These are phyloP conservation scores for Mastigias papua DNA, from an alignment of 30 jellyfish, hydroid and myxozoan genomes.

Conservation along the genomic window DNA sequence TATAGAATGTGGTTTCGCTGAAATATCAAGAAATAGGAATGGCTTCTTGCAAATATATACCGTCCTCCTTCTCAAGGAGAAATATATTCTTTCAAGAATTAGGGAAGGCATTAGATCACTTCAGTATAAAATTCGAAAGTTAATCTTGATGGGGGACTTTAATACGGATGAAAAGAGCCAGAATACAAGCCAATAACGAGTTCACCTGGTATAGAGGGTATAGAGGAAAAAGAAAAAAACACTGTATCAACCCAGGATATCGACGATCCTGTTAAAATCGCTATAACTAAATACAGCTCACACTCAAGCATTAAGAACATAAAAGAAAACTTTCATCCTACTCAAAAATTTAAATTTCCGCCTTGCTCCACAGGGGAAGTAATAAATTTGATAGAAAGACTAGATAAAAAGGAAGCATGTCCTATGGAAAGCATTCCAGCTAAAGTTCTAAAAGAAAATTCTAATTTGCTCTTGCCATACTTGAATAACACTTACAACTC, in stretches of 20 bases:
- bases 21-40: too few relatives aligned
- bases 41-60: too few relatives aligned
- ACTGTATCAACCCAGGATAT: neutral
- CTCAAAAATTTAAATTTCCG: neutral
- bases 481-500: conserved; percentile 5
- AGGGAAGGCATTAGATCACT: too few relatives aligned
- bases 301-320: neutral
- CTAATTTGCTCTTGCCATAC: conserved; percentile 18
- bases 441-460: conserved; percentile 11
- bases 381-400: neutral
- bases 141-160: too few relatives aligned
- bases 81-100: too few relatives aligned
- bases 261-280: neutral
- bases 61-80: too few relatives aligned
- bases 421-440: conserved; percentile 11
- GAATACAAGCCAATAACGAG: too few relatives aligned
- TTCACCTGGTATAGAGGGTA: neutral
- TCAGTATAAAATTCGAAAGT: too few relatives aligned
- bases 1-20: too few relatives aligned
- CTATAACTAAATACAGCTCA: neutral
- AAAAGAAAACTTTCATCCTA: neutral
- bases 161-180: too few relatives aligned
- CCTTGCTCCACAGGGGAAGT: conserved; percentile 1
- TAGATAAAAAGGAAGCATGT: neutral
- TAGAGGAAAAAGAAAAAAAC: neutral